phyloP scores from a whole-genome alignment of 2,113 vertebrate species.

The Poeciliopsis prolifica region DNA sequence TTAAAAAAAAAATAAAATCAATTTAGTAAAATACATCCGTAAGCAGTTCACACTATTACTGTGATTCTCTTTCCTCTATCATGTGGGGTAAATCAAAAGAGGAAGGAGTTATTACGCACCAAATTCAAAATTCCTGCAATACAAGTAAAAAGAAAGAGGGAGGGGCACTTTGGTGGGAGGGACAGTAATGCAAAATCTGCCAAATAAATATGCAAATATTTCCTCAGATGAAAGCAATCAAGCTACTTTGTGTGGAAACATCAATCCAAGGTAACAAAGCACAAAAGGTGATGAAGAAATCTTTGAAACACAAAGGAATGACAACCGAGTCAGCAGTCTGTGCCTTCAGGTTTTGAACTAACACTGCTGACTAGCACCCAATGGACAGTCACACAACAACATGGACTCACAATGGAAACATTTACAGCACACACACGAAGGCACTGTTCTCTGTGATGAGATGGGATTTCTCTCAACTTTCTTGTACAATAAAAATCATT shows the following conservation, averaged over 20 bases:
- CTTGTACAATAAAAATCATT: conserved; percentile 32
- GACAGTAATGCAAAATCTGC: conserved; percentile 36
- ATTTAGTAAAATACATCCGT: not conserved
- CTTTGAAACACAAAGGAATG: not conserved
- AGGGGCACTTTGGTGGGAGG: not conserved
- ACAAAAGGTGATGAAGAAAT: not conserved
- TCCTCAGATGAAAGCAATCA: not conserved
- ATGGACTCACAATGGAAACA: conserved; percentile 35
- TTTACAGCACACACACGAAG: conserved; percentile 35
- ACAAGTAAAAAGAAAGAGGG: conserved; percentile 13
- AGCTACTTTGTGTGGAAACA: not conserved
- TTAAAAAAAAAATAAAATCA: not conserved
- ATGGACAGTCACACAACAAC: conserved; percentile 59
- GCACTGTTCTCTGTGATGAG: conserved; percentile 21
- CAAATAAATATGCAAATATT: conserved; percentile 7
- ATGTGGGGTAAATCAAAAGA: conserved; percentile 46
- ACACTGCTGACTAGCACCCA: conserved; percentile 69
- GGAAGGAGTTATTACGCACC: conserved; percentile 36
- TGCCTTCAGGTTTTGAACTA: conserved; percentile 63
- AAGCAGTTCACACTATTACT: not conserved
- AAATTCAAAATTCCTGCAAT: conserved; percentile 62
- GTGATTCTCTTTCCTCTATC: conserved; percentile 28
- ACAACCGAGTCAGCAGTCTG: not conserved
- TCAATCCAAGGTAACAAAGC: not conserved
- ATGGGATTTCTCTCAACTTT: conserved; percentile 9